These are phyloP conservation scores for Acronicta alni DNA, from an alignment of 2,888 invertebrate species.

Conservation along the genomic window DNA sequence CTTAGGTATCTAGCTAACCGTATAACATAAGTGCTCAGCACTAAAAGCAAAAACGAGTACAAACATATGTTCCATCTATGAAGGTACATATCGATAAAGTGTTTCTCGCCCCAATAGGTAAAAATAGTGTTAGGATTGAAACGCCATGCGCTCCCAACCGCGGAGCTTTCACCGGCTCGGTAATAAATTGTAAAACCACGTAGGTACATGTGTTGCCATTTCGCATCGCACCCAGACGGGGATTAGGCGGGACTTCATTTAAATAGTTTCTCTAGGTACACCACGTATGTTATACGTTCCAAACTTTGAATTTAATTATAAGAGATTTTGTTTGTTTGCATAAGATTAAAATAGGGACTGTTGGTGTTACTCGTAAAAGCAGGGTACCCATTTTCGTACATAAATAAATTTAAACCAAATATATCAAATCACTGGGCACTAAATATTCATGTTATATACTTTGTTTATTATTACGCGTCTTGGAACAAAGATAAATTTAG, in stretches of 20 bases:
- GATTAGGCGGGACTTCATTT: conserved; percentile 60
- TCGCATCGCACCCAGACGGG: conserved; percentile 37
- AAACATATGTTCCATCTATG: too few species aligned
- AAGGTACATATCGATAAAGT: too few species aligned
- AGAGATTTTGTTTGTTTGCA: conserved; percentile 39
- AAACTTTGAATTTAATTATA: conserved; percentile 59
- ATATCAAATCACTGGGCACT: too few species aligned
- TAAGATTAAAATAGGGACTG: conserved; percentile 9
- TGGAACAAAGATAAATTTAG: too few species aligned
- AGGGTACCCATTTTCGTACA: too few species aligned
- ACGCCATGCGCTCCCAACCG: not conserved
- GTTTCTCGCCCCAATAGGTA: not conserved
- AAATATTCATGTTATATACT: too few species aligned
- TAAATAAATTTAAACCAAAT: too few species aligned
- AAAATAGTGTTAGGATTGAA: conserved; percentile 3
- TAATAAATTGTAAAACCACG: conserved; percentile 15
- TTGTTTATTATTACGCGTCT: too few species aligned
- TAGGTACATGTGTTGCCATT: conserved; percentile 20
- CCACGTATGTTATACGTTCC: conserved; percentile 7
- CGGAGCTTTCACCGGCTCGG: conserved; percentile 8
- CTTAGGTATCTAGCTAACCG: too few species aligned
- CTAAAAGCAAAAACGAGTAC: not conserved
- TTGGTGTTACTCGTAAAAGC: too few species aligned
- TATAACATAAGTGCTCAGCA: not conserved
- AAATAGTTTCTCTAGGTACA: conserved; percentile 56